phyloP scores from a whole-genome alignment of 1,140 invertebrate genomes.

The Aphelenchoides besseyi region DNA sequence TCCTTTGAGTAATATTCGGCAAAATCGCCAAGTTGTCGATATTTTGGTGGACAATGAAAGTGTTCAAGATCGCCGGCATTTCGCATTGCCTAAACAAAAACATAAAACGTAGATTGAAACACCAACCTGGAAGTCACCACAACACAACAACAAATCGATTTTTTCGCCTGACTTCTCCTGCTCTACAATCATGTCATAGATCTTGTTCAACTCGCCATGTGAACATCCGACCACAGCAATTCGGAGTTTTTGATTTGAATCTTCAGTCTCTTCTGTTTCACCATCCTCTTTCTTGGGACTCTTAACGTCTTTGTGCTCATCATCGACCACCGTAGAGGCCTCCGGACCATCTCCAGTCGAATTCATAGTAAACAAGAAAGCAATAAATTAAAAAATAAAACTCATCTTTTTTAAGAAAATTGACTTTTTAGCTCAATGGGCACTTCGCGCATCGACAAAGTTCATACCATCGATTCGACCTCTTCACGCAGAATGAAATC shows the following conservation, averaged over 20 bases:
- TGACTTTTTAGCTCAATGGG: too few species aligned
- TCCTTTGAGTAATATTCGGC: constrained; percentile 96
- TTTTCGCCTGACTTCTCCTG: constrained; percentile 70
- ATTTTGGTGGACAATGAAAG: constrained; percentile 93
- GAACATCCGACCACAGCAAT: constrained; percentile 92
- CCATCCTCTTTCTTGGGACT: too few species aligned
- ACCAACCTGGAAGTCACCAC: constrained; percentile 80
- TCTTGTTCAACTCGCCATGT: constrained; percentile 91
- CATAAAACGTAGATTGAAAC: constrained; percentile 22
- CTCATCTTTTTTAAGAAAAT: too few species aligned
- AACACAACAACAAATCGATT: constrained; percentile 84
- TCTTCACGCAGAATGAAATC: too few species aligned
- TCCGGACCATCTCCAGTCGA: too few species aligned
- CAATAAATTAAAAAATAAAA: too few species aligned
- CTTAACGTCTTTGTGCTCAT: neutral
- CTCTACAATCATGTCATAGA: constrained; percentile 76
- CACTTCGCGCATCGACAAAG: too few species aligned
- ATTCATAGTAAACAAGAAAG: too few species aligned
- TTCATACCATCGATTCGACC: too few species aligned
- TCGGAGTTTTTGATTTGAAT: neutral
- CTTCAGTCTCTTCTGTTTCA: too few species aligned
- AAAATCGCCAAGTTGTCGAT: constrained; percentile 83
- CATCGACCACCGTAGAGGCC: neutral
- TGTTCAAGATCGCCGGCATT: constrained; percentile 71
- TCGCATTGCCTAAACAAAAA: constrained; percentile 60